phyloP scores from a whole-genome alignment of 2,113 vertebrate species.

The Labeo rohita region DNA sequence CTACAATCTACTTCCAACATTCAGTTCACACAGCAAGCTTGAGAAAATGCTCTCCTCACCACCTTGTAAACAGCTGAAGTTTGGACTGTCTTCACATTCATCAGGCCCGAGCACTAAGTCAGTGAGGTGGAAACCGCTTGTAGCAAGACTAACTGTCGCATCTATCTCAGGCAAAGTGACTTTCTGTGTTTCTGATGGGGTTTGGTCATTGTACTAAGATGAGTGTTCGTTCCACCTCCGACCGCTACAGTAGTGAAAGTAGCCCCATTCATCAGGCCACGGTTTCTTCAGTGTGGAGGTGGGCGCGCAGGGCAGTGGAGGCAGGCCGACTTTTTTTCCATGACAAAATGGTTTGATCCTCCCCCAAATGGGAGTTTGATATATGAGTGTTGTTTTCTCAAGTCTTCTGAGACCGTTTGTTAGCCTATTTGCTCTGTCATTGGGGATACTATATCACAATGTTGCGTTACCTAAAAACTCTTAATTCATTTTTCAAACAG shows the following conservation, averaged over 20 bases:
- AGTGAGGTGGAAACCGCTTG: constrained; percentile 70
- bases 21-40: not conserved
- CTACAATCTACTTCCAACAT: not conserved
- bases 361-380: constrained; percentile 49
- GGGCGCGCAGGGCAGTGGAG: constrained; percentile 39
- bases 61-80: not conserved
- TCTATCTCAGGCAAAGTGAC: constrained; percentile 57
- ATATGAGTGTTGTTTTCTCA: constrained; percentile 50
- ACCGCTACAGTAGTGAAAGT: constrained; percentile 58
- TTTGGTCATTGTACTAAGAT: constrained; percentile 68
- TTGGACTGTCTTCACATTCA: not conserved
- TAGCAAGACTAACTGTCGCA: constrained; percentile 64
- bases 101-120: constrained; percentile 42
- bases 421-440: constrained; percentile 22
- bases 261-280: constrained; percentile 68
- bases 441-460: constrained; percentile 44
- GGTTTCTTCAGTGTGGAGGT: constrained; percentile 44
- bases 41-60: not conserved
- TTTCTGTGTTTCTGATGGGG: constrained; percentile 59
- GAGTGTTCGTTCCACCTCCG: constrained; percentile 73
- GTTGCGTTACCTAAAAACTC: constrained; percentile 2
- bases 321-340: constrained; percentile 52
- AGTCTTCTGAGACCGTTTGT: constrained; percentile 44
- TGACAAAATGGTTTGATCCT: constrained; percentile 56
- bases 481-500: constrained; percentile 40